Base-by-base conservation (phyloP, 2,797 vertebrate species). In the Prunella strophiata region DNA sequence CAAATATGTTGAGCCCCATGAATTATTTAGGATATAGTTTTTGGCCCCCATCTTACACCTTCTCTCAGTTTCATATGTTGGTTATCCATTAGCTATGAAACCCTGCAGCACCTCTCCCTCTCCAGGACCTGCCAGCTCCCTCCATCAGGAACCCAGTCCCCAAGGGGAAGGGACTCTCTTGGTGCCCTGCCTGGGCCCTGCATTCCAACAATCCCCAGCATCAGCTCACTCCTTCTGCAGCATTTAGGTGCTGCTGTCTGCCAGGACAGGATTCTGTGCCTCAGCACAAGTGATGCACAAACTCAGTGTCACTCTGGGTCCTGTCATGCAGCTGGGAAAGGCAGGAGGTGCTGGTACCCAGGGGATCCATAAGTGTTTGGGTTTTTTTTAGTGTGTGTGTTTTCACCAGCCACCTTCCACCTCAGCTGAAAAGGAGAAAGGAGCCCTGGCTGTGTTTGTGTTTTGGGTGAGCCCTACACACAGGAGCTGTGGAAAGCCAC, bases 91-190 rank as follows among this genome's bases (percentile, higher is more conserved):
- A 55, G 27, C 61, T n/a, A 3, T 19, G 42, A 71, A 81, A 38
- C 40, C 16, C n/a, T 26, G 52, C 57, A 80, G 57, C 40, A 42
- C n/a, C n/a, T 80, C 58, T 51, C 52, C 13, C 25, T 51, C 17
- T 57, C 25, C 51, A 51, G 51, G 54, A 74, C 40, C 40, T 34
- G 32, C 42, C 59, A 77, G 51, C 34, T 42, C 14, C 48, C 43
- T 73, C 73, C 57, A 38, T 34, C 84, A 47, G 52, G n/a, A 38
- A 13, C 17, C 17, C 25, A 26, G 16, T 16, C 55, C 59, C 57
- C 0, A 0, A 16, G 26, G 66, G 11, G 6, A 71, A 71, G 47
- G 13, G 48, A 34, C 40, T 34, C 16, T 23, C 0, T 1, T 7
- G 34, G 18, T 68, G 54, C 22, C 17, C 38, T 68, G 13, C 22